Conservation (phyloP, 2,888 invertebrate species). For the Spialia ferax region DNA sequence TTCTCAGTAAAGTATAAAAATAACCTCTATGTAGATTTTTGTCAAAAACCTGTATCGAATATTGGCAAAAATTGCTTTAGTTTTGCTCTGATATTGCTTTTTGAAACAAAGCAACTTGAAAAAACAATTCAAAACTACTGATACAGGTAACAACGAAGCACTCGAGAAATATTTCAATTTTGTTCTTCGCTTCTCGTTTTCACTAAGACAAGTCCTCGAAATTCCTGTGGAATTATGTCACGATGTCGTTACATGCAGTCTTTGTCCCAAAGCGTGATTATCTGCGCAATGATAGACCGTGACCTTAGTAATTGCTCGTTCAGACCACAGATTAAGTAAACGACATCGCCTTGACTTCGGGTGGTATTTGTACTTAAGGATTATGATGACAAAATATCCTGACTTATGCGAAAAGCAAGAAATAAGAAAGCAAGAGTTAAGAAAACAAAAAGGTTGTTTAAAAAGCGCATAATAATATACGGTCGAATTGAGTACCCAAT, state of each 20-base stretch:
- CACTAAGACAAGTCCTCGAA: conserved; percentile 48
- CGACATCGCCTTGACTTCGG: conserved; percentile 29
- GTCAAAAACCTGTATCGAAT: too few relatives aligned
- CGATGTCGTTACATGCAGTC: conserved; percentile 71
- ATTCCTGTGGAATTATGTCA: conserved; percentile 73
- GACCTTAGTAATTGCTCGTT: conserved; percentile 69
- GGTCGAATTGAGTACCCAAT: too few relatives aligned
- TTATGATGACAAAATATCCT: conserved; percentile 4
- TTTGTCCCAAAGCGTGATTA: conserved; percentile 69
- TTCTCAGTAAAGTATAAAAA: too few relatives aligned
- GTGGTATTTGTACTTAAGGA: conserved; percentile 18
- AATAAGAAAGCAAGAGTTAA: too few relatives aligned
- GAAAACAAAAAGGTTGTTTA: too few relatives aligned
- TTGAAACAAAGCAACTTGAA: too few relatives aligned
- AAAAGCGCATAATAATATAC: too few relatives aligned
- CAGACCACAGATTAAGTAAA: conserved; percentile 50
- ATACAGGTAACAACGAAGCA: not conserved
- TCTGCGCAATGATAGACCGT: conserved; percentile 53
- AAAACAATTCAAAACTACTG: not conserved
- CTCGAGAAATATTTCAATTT: not conserved
- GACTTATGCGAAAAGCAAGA: not conserved
- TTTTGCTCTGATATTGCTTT: too few relatives aligned
- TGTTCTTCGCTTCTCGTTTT: not conserved
- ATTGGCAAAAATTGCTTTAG: too few relatives aligned
- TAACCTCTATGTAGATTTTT: too few relatives aligned